phyloP scores from a whole-genome alignment of 2,797 vertebrate species.

The Coluber constrictor region DNA sequence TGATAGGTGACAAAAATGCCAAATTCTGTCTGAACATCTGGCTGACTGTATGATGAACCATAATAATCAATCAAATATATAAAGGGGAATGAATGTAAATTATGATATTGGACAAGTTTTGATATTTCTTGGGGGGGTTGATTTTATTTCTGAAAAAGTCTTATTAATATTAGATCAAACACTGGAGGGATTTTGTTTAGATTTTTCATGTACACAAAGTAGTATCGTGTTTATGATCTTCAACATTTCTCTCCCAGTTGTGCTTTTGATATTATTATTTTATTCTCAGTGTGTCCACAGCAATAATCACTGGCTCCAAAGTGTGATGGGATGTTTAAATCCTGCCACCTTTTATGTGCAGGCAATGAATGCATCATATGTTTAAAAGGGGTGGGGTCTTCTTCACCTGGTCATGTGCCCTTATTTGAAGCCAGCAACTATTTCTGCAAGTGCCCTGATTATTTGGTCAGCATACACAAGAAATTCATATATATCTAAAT shows the following conservation, averaged over 20 bases:
- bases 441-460: not conserved
- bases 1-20: not conserved
- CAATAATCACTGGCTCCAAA: not conserved
- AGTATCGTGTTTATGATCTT: not conserved
- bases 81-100: not conserved
- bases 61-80: not conserved
- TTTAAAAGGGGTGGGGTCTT: not conserved
- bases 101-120: not conserved
- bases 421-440: not conserved
- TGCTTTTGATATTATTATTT: not conserved
- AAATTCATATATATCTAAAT: not conserved
- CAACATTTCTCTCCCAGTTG: not conserved
- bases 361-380: not conserved
- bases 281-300: not conserved
- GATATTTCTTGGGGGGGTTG: not conserved
- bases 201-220: not conserved
- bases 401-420: not conserved
- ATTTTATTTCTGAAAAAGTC: not conserved
- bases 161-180: not conserved
- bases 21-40: not conserved
- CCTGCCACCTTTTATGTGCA: not conserved
- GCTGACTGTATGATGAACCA: not conserved
- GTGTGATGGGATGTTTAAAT: not conserved
- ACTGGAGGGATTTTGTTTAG: not conserved
- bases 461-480: not conserved